Base-by-base conservation (phyloP, 1,140 invertebrate species). In the Brachionus asplanchnoidis region DNA sequence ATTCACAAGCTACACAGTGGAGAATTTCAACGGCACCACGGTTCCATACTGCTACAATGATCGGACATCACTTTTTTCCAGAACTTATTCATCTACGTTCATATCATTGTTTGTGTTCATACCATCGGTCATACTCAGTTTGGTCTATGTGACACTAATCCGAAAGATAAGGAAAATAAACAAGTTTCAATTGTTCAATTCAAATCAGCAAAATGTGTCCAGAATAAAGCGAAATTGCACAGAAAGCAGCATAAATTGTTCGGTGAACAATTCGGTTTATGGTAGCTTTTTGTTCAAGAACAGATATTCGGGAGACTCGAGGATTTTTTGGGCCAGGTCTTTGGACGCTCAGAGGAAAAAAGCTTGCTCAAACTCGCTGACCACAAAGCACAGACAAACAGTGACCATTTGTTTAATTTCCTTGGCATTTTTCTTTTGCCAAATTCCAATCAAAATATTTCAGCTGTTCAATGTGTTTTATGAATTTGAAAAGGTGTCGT, bases 351-450 rank as follows among this genome's bases (percentile, higher is more conserved):
- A 26, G 0, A 44, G 42, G 20, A 44, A 42, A 8, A 23, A 26
- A 46, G 7, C 17, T 44, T 20, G 9, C 8, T 46, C 36, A 20
- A 77, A 78, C 28, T 32, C 44, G 5, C 36, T 78, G 26, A 32
- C 26, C 26, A 26, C 26, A n/a, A 80, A 80, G 60, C 50, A 56
- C 23, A 32, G 36, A 26, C 65, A 82, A 42, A 84, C 82, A 70
- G 40, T 84, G 9, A 84, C 53, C n/a, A 68, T 84, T 40, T 84
- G 65, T 50, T 20, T 84, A 6, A 20, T 84, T 12, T 56, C 82
- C 11, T 14, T 84, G 23, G 82, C 68, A n/a, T 84, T 84, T 60
- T 84, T 84, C 36, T 68, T 46, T 73, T 84, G 82, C 46, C 82
- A 84, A 73, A 56, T 84, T 68, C 82, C 82, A 4, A 68, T 84